phyloP scores from a whole-genome alignment of 1,140 invertebrate species.

The Drusus annulatus region DNA sequence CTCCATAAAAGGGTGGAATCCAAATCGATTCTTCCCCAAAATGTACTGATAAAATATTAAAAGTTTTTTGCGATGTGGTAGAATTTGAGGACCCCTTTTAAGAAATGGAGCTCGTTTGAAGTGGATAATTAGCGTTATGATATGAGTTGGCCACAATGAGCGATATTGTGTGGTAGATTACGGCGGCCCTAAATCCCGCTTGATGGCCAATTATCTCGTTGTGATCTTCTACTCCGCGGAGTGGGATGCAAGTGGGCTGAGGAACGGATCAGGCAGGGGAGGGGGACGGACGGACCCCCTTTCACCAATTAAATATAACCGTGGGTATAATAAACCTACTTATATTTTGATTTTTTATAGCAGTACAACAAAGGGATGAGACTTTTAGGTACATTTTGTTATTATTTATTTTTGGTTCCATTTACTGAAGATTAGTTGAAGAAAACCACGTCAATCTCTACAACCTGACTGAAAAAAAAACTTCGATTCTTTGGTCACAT shows the following conservation, averaged over 20 bases:
- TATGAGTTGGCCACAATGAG: slow-evolving; percentile 23
- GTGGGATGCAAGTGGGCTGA: too few species aligned
- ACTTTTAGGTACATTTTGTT: too few species aligned
- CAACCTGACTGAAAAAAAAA: too few species aligned
- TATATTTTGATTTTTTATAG: too few species aligned
- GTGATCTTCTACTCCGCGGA: neutral
- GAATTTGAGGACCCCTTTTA: too few species aligned
- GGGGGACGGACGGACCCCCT: neutral
- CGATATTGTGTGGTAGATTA: slow-evolving; percentile 14
- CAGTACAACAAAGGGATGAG: too few species aligned
- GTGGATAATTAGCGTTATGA: slow-evolving; percentile 28
- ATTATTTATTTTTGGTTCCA: too few species aligned
- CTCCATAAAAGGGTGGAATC: neutral
- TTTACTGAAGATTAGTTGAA: too few species aligned
- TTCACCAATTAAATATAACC: neutral
- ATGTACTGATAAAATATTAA: neutral
- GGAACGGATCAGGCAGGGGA: too few species aligned
- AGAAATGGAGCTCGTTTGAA: slow-evolving; percentile 2
- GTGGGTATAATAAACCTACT: too few species aligned
- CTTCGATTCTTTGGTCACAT: too few species aligned
- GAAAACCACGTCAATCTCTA: too few species aligned
- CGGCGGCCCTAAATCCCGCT: neutral
- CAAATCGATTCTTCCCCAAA: neutral
- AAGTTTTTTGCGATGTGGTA: neutral
- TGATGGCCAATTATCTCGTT: slow-evolving; percentile 25